Evolutionary conservation across 2,888 invertebrate genomes (phyloP).

Genomic region (Drosophila parthenogenetica): DNA sequence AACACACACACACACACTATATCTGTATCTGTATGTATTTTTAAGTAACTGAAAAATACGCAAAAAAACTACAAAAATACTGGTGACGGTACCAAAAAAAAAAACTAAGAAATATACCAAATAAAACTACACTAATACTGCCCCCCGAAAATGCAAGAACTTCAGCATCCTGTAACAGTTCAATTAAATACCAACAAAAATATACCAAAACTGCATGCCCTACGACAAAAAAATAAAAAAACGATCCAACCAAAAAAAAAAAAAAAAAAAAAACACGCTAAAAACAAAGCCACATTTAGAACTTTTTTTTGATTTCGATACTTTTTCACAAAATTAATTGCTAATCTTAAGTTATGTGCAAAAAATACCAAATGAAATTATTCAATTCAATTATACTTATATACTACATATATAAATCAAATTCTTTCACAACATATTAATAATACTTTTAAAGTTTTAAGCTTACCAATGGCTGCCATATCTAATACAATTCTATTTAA

Average conservation of each 20-base stretch:
- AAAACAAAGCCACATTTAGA: conserved; percentile 34
- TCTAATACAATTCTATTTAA: conserved; percentile 67
- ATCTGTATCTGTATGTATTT: conserved; percentile 45
- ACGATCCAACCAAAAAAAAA: conserved; percentile 5
- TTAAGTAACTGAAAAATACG: conserved; percentile 46
- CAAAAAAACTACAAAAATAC: conserved; percentile 11
- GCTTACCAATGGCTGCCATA: conserved; percentile 67
- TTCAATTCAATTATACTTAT: conserved; percentile 37
- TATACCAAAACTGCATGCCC: conserved; percentile 18
- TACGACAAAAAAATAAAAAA: conserved; percentile 23
- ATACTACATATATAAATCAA: background rate
- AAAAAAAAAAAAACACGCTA: conserved; percentile 11
- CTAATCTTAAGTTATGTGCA: conserved; percentile 44
- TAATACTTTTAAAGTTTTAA: conserved; percentile 41
- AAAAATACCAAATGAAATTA: conserved; percentile 18
- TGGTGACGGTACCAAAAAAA: conserved; percentile 50
- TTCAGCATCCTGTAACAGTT: conserved; percentile 39
- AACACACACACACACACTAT: conserved; percentile 15
- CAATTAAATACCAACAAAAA: conserved; percentile 18
- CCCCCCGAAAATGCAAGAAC: conserved; percentile 11
- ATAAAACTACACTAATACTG: conserved; percentile 14
- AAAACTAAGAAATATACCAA: conserved; percentile 16
- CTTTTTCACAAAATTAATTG: conserved; percentile 33
- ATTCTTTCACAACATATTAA: conserved; percentile 19
- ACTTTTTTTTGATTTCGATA: conserved; percentile 13